Evolutionary conservation across 2,113 vertebrate genomes (phyloP), one percentile per base, ranked within the genome.

Genomic region (Gobius niger): DNA sequence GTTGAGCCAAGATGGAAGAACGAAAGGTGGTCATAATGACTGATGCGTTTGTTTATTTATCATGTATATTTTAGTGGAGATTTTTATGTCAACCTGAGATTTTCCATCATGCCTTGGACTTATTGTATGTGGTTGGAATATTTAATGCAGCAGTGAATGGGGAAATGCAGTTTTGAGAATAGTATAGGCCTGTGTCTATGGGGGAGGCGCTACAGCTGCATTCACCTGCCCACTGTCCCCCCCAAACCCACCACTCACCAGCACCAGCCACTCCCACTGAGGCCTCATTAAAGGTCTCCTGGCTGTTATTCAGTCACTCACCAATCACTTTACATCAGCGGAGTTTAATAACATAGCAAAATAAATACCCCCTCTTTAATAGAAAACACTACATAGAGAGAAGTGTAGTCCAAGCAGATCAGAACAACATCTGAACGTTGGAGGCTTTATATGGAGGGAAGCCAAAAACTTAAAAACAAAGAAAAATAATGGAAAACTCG

Each of bases 261-360:
- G 24, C 24, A 34, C 47, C 47, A 47, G 16, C 18, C 44, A 52
- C 60, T 60, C 75, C 76, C 77, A 77, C 79, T 46, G 82, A 87
- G 84, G 74, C 80, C 78, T 88, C 87, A 88, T 89, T 84, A 89
- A 80, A 82, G 76, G 83, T 87, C 88, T 85, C 82, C 80, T 65
- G 74, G 78, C 87, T 83, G 52, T 82, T 88, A 86, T 88, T 87
- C 83, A 89, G 83, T 90, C 81, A 70, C 66, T 78, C 70, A 67
- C 69, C 86, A 87, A 88, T 88, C 86, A 86, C 82, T 88, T 86
- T 82, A 85, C 76, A 72, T 47, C 51, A 66, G 53, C 68, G 54
- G 77, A 72, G 65, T 56, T 60, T 12, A 44, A 47, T 65, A 24
- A 47, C 65, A 16, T 7, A 52, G 18, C 1, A 52, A 9, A 18